phyloP scores from a whole-genome alignment of 2,888 invertebrate genomes.

The Alentia gelatinosa region DNA sequence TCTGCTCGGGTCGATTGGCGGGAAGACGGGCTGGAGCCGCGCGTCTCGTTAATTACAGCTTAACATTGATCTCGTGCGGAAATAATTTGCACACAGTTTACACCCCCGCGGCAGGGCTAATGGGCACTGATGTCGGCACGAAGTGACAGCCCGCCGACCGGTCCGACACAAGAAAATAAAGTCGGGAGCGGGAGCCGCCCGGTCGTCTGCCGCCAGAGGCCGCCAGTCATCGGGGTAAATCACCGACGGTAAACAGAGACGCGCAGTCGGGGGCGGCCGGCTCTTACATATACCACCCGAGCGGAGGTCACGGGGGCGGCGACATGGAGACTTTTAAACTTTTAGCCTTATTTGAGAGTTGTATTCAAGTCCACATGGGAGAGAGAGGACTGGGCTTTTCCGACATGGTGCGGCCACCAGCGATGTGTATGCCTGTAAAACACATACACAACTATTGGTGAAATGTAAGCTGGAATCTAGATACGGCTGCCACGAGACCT shows the following conservation, averaged over 20 bases:
- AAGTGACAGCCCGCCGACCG: background rate
- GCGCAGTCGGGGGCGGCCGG: background rate
- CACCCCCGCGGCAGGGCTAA: background rate
- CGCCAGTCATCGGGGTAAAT: background rate
- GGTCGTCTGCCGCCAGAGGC: background rate
- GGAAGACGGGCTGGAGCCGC: background rate
- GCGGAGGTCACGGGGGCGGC: background rate
- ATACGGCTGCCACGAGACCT: too few relatives aligned
- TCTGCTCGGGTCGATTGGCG: background rate
- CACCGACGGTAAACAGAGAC: constrained; percentile 11
- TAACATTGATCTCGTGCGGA: background rate
- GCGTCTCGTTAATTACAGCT: constrained; percentile 4
- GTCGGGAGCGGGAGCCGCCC: background rate
- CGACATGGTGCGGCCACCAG: too few relatives aligned
- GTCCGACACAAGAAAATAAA: constrained; percentile 17
- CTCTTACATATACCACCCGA: background rate
- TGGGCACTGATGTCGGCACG: background rate
- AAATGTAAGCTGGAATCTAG: too few relatives aligned
- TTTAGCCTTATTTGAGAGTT: background rate
- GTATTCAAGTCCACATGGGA: background rate
- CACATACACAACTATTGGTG: too few relatives aligned
- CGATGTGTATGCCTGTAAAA: too few relatives aligned
- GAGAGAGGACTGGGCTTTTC: too few relatives aligned
- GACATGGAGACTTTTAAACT: background rate
- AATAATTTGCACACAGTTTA: constrained; percentile 16